Evolutionary conservation across 1,140 invertebrate genomes (phyloP).

Genomic region (Drosophila dunni): DNA sequence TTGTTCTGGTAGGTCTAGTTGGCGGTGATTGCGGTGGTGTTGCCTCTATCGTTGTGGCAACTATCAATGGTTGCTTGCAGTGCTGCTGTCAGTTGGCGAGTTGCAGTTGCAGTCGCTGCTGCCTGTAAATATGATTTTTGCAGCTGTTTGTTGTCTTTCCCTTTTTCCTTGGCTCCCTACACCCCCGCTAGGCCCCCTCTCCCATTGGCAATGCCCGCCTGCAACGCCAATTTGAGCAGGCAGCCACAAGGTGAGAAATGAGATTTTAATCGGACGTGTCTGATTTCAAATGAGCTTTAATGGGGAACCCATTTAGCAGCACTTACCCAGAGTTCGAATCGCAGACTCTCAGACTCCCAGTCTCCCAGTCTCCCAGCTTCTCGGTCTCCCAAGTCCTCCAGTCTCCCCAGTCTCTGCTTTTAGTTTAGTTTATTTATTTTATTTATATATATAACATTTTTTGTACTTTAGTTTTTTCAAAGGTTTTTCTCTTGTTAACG

Average conservation of each 20-base stretch:
- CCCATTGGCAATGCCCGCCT: background rate
- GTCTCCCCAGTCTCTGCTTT: conserved; percentile 9
- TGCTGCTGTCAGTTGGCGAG: conserved; percentile 14
- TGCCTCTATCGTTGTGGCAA: conserved; percentile 54
- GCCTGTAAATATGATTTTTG: conserved; percentile 77
- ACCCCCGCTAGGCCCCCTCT: background rate
- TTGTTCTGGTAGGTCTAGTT: conserved; percentile 1
- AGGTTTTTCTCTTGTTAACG: conserved; percentile 37
- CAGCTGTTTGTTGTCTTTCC: conserved; percentile 69
- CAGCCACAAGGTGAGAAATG: conserved; percentile 84
- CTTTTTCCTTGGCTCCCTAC: conserved; percentile 27
- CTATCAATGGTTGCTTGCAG: conserved; percentile 54
- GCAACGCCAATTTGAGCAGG: conserved; percentile 72
- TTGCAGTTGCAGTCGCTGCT: conserved; percentile 36
- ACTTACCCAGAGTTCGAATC: conserved; percentile 49
- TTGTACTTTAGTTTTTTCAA: conserved; percentile 12
- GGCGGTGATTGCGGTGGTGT: conserved; percentile 27
- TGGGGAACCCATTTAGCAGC: conserved; percentile 82
- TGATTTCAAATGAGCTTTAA: conserved; percentile 85
- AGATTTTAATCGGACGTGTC: conserved; percentile 85
- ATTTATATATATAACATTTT: conserved; percentile 22
- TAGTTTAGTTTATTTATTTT: conserved; percentile 54
- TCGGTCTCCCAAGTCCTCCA: background rate
- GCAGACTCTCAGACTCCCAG: conserved; percentile 38
- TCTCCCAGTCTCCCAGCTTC: conserved; percentile 1